Evolutionary conservation across 2,113 vertebrate species (phyloP).

Genomic region (Sander vitreus): DNA sequence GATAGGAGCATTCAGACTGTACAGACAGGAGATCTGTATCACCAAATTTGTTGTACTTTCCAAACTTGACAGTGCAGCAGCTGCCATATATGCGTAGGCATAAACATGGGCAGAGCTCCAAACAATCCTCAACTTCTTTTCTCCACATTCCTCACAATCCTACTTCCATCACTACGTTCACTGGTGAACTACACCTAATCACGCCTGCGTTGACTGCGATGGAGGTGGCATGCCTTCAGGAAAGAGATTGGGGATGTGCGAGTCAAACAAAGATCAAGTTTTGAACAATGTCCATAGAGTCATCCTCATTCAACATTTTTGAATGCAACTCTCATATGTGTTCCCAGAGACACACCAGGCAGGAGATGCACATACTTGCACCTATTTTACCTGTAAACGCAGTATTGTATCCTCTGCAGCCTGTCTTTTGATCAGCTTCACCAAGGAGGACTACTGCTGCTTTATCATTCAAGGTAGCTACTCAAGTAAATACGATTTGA

Average conservation of each 20-base stretch:
- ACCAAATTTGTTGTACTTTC: background rate
- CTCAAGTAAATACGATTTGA: background rate
- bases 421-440: background rate
- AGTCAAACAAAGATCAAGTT: background rate
- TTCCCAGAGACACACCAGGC: background rate
- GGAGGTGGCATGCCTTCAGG: background rate
- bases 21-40: background rate
- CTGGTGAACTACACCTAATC: background rate
- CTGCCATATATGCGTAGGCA: constrained; percentile 36
- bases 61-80: background rate
- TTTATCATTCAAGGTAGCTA: background rate
- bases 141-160: constrained; percentile 33
- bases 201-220: background rate
- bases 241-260: background rate
- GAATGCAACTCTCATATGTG: background rate
- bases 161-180: background rate
- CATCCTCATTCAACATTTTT: background rate
- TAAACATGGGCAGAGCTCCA: constrained; percentile 17
- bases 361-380: background rate
- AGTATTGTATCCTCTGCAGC: background rate
- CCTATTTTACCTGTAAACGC: background rate
- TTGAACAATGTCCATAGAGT: background rate
- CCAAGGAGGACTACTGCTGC: background rate
- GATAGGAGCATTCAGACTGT: too few relatives aligned
- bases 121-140: background rate